Conservation (phyloP, 1,140 invertebrate species). For the Drosophila mojavensis region DNA sequence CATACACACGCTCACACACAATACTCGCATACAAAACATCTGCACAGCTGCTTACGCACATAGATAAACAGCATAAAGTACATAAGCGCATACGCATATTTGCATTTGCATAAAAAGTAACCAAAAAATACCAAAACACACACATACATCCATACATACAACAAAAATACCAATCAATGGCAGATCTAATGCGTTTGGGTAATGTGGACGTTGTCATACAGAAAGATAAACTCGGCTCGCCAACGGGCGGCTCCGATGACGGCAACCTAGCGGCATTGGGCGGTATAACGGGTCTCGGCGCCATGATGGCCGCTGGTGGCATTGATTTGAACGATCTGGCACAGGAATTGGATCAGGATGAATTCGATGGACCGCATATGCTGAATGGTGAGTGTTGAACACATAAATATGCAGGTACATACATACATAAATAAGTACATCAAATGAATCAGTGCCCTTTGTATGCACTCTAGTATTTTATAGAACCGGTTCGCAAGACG, state of each 20-base stretch:
- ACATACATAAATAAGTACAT: too few relatives aligned
- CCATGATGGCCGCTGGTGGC: conserved; percentile 87
- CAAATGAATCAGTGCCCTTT: not conserved
- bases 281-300: conserved; percentile 82
- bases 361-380: conserved; percentile 88
- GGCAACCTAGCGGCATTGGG: conserved; percentile 88
- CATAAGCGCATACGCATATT: conserved; percentile 26
- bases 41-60: conserved; percentile 57
- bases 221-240: conserved; percentile 91
- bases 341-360: conserved; percentile 91
- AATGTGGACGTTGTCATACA: conserved; percentile 87
- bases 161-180: conserved; percentile 84
- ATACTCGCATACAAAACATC: conserved; percentile 26
- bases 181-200: conserved; percentile 87
- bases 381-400: conserved; percentile 85
- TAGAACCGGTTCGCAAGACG: conserved; percentile 4
- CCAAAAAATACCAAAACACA: conserved; percentile 51
- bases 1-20: not conserved
- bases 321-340: conserved; percentile 87
- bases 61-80: conserved; percentile 17
- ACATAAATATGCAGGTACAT: not conserved
- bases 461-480: not conserved
- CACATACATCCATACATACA: conserved; percentile 21
- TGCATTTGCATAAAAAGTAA: conserved; percentile 53
- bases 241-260: conserved; percentile 93